Conservation (phyloP, 2,888 invertebrate genomes). For the Lissonota sp. region DNA sequence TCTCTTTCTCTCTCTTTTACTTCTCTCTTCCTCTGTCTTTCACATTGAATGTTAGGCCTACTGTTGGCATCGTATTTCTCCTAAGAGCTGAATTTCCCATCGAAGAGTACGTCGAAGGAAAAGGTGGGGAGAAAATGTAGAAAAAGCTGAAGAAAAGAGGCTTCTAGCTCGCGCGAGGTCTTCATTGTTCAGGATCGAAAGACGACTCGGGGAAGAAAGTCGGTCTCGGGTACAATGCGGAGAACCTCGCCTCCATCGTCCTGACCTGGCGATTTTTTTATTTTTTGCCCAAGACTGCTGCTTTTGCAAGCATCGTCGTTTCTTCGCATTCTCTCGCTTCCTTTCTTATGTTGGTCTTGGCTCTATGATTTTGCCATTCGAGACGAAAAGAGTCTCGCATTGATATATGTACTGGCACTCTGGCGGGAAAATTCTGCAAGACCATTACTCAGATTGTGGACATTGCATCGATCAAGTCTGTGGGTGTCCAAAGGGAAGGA, state of each 20-base stretch:
- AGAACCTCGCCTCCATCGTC: constrained; percentile 2
- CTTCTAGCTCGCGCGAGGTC: constrained; percentile 3
- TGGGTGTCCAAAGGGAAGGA: no score
- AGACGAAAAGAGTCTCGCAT: neutral
- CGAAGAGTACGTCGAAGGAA: constrained; percentile 25
- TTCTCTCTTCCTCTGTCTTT: neutral
- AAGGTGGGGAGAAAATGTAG: constrained; percentile 20
- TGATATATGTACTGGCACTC: neutral
- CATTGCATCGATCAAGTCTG: constrained; percentile 6
- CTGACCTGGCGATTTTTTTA: constrained; percentile 16
- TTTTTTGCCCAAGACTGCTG: neutral
- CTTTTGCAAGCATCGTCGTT: neutral
- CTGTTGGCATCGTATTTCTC: constrained; percentile 33
- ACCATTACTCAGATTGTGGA: constrained; percentile 31
- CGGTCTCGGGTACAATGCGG: constrained; percentile 35
- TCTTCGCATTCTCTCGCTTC: neutral
- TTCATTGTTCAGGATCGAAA: constrained; percentile 40
- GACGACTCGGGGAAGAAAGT: constrained; percentile 9
- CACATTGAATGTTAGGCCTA: constrained; percentile 14
- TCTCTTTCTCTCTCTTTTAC: constrained; percentile 1
- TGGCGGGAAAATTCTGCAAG: constrained; percentile 5
- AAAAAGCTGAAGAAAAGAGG: constrained; percentile 3
- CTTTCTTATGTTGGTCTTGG: constrained; percentile 19
- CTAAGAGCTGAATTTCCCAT: constrained; percentile 56
- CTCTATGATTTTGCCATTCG: neutral